Evolutionary conservation across 2,888 invertebrate genomes (phyloP), one percentile per base, ranked within the genome.

Genomic region (Noctua fimbriata): DNA sequence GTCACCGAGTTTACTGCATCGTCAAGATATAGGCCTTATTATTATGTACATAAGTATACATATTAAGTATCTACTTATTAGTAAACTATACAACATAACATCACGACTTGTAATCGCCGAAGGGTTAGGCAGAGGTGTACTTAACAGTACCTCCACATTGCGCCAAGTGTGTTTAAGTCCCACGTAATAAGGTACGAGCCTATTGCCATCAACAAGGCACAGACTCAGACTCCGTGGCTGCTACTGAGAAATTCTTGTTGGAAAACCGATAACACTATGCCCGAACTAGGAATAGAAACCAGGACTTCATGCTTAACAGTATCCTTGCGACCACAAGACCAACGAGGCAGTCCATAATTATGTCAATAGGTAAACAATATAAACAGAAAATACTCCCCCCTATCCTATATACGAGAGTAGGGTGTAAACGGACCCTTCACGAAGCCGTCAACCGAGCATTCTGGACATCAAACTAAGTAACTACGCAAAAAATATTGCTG

Each of bases 1-100:
- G 88, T 77, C 88, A 87, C 60, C 28, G 74, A 67, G 69, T 80
- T 76, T 82, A 82, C 87, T 80, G 86, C 84, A 84, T 85, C 82
- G 72, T 72, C 78, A 70, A 78, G 69, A 58, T 76, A 84, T 70
- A 81, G 78, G 44, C 52, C 24, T 73, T 74, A 72, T 63, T 74
- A n/a, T 47, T 74, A n/a, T 63, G 47, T 75, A 28, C 52, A 44
- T 67, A 67, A 67, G 67, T n/a, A 44, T 9, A n/a, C 44, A 67
- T 44, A 67, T 67, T 67, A 44, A n/a, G n/a, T 44, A n/a, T 67
- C 14, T 44, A 14, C 32, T 63, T 44, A 44, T n/a, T n/a, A n/a
- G 63, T 63, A 1, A 36, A 63, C 21, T 10, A 32, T 32, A 32
- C 32, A 28, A 6, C 14, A 14, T 1, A 12, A 32, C 32, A 63